Base-by-base conservation (phyloP, 2,888 invertebrate species). In the Troides helena region DNA sequence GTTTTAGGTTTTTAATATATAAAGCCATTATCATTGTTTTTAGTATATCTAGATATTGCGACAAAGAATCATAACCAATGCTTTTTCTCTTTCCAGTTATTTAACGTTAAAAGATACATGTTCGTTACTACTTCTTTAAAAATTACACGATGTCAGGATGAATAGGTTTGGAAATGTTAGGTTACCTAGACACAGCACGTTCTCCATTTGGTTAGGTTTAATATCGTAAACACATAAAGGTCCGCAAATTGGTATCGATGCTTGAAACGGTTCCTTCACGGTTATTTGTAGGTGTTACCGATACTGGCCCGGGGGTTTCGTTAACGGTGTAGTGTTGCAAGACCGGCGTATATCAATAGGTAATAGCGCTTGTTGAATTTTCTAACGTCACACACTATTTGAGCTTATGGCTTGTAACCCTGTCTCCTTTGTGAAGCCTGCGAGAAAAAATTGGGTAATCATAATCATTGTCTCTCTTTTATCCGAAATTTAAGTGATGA, bases 221-320 rank as follows among this genome's bases (percentile, higher is more conserved):
- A 63, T 60, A 62, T 53, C 57, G 50, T 71, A 71, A 68, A 64
- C 64, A 72, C 71, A 71, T 72, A 74, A 74, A 73, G 71, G 68
- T 69, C 69, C 46, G 72, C 73, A 74, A 76, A 76, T 74, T 75
- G 72, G 71, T 72, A 68, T 72, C 72, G 74, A 68, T 62, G 60
- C 56, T 46, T 65, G 71, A 68, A 72, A 73, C 73, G 67, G 73
- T 76, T 78, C 62, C 59, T 78, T 78, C 78, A 75, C 78, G 78
- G 78, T 76, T 83, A 81, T 80, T 82, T 81, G 81, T 83, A 78
- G 81, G 85, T 87, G 87, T 85, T 86, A 84, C 84, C 81, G 84
- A 85, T 83, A 81, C 78, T 78, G 81, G 85, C 87, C 73, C 72
- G 78, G 84, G 85, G 78, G 73, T 70, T 71, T 72, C 71, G 78